These are phyloP conservation scores for Tetragnatha montana DNA, from an alignment of 2,888 invertebrate species.

Conservation along the genomic window DNA sequence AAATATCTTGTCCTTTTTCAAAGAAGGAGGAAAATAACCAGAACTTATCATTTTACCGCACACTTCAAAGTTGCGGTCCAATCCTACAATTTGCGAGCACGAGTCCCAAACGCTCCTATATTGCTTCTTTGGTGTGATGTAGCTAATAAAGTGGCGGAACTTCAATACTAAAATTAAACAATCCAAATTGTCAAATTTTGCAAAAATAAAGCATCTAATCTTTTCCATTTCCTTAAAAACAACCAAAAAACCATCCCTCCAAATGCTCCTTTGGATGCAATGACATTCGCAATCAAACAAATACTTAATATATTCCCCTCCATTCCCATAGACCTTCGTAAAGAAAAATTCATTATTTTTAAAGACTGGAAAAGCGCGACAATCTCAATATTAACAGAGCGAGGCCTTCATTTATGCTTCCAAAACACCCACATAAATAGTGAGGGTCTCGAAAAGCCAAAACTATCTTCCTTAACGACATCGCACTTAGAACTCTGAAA, in stretches of 20 bases:
- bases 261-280: not conserved
- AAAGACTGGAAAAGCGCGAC: not conserved
- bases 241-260: not conserved
- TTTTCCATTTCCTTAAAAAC: not conserved
- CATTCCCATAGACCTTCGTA: not conserved
- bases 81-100: not conserved
- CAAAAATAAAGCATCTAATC: no score
- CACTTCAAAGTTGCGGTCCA: not conserved
- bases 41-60: not conserved
- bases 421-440: not conserved
- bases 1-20: no score
- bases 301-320: not conserved
- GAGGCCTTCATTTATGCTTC: not conserved
- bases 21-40: no score
- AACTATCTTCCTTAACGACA: not conserved
- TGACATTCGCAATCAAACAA: not conserved
- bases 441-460: not conserved
- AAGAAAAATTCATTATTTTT: not conserved
- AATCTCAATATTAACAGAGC: not conserved
- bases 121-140: no score
- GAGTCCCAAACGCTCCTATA: not conserved
- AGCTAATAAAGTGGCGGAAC: conserved; percentile 1
- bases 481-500: not conserved
- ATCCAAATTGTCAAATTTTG: no score
- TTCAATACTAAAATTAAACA: no score